phyloP scores from a whole-genome alignment of 2,888 invertebrate species.

The Serrognathus titanus region DNA sequence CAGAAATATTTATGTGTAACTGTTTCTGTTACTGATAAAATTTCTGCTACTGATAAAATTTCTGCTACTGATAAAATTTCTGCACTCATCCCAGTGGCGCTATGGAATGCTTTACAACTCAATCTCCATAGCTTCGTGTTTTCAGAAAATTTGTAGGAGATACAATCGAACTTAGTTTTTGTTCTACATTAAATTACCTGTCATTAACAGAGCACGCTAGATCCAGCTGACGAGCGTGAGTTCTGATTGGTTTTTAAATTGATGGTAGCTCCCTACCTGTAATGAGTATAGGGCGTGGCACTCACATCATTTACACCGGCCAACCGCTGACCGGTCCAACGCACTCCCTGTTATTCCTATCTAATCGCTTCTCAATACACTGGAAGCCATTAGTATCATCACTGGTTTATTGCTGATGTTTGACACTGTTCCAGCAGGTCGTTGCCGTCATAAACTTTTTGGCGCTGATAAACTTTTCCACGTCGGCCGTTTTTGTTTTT shows the following conservation, averaged over 20 bases:
- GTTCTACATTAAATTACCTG: conserved; percentile 40
- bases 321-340: conserved; percentile 46
- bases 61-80: too few species aligned
- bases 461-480: too few species aligned
- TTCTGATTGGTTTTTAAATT: conserved; percentile 50
- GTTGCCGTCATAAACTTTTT: not conserved
- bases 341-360: conserved; percentile 15
- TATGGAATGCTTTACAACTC: conserved; percentile 13
- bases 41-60: too few species aligned
- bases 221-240: conserved; percentile 42
- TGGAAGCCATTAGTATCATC: conserved; percentile 42
- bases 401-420: conserved; percentile 31
- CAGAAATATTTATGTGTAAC: too few species aligned
- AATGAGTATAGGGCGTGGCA: conserved; percentile 48
- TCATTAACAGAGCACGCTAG: conserved; percentile 34
- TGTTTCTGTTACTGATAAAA: too few species aligned
- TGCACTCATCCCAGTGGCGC: conserved; percentile 2
- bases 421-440: conserved; percentile 36
- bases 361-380: conserved; percentile 46
- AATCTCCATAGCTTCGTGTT: conserved; percentile 19
- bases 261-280: conserved; percentile 50
- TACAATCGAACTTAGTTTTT: conserved; percentile 41
- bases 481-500: conserved; percentile 5
- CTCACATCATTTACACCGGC: conserved; percentile 49
- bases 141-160: conserved; percentile 30